Base-by-base conservation (phyloP, 2,888 invertebrate genomes). In the Dimorphilus gyrociliatus region DNA sequence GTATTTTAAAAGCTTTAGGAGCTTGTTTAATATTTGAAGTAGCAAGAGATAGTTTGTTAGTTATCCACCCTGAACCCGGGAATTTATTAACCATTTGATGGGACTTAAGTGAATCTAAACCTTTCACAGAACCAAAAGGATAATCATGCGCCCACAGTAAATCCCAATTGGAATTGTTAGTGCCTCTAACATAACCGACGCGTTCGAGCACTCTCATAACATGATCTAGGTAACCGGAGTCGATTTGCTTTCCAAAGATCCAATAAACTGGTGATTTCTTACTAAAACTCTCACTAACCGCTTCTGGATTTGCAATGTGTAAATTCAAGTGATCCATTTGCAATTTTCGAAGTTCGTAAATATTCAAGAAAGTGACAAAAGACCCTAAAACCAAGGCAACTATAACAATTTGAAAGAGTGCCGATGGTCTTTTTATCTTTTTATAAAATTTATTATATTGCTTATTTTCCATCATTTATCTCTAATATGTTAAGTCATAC, bases 61-160 rank as follows among this genome's bases (percentile, higher is more conserved):
- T 86, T 29, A 92, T 74, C 53, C 72, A 85, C 0, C 90, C 90
- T 25, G 80, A 81, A 0, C 90, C 92, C 0, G 92, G 92, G 47
- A 86, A 78, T 55, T 92, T 88, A 55, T 94, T 94, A 44, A 68
- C 68, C 57, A 69, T 74, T 55, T 88, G 85, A 53, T 78, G 67
- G 0, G 72, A 63, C 43, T 73, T 70, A 7, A 86, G 60, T 37
- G 68, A 68, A 34, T 66, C 69, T 19, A 80, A 49, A 25, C 61
- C 42, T 32, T 66, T 61, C 7, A 79, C 53, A 0, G 55, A 59
- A 50, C 33, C 32, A 35, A 86, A 90, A 0, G 90, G 90, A 56
- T 82, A 90, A 48, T 85, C 82, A 57, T 90, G 85, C 0, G 86
- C 76, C 92, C 94, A 94, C 7, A 92, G 63, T 0, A 92, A 66